Conservation (phyloP, 2,113 vertebrate genomes). For the Syngnathus floridae region DNA sequence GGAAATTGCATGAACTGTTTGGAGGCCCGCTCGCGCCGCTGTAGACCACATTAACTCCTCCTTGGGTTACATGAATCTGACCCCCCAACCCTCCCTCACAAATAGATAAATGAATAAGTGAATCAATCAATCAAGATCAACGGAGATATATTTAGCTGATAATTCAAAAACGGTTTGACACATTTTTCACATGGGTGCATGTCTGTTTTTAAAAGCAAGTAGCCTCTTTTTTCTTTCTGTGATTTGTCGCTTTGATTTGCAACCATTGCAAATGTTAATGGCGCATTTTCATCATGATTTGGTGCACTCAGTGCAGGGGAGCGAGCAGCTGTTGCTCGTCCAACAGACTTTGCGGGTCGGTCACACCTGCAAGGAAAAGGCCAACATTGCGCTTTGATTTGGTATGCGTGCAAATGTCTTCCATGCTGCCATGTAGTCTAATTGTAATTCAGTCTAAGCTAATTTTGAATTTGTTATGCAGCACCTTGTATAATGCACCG, state of each 20-base stretch:
- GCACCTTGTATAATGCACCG: conserved; percentile 48
- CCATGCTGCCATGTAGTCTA: conserved; percentile 40
- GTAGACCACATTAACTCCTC: conserved; percentile 52
- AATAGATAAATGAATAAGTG: neutral
- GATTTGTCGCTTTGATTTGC: conserved; percentile 11
- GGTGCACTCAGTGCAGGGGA: conserved; percentile 21
- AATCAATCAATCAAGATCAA: too few species aligned
- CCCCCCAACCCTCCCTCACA: neutral
- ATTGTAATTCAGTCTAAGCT: conserved; percentile 57
- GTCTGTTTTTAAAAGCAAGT: conserved; percentile 9
- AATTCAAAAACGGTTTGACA: neutral
- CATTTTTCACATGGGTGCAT: conserved; percentile 2
- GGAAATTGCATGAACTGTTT: conserved; percentile 41
- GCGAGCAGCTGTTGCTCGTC: conserved; percentile 37
- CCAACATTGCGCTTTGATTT: conserved; percentile 22
- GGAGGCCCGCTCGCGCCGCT: conserved; percentile 35
- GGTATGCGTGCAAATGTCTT: conserved; percentile 30
- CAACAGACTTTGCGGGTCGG: conserved; percentile 53
- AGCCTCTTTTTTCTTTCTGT: neutral
- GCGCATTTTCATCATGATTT: conserved; percentile 46
- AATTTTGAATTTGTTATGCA: conserved; percentile 61
- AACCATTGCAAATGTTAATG: conserved; percentile 44
- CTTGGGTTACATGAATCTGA: conserved; percentile 24
- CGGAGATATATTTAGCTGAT: too few species aligned
- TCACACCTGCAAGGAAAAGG: conserved; percentile 52